A percentile compares a stretch with the other conserved stretches of the same genome.
Evolutionary conservation across 2,797 vertebrate genomes (phyloP).

Genomic region (Anabacerthia variegaticeps): DNA sequence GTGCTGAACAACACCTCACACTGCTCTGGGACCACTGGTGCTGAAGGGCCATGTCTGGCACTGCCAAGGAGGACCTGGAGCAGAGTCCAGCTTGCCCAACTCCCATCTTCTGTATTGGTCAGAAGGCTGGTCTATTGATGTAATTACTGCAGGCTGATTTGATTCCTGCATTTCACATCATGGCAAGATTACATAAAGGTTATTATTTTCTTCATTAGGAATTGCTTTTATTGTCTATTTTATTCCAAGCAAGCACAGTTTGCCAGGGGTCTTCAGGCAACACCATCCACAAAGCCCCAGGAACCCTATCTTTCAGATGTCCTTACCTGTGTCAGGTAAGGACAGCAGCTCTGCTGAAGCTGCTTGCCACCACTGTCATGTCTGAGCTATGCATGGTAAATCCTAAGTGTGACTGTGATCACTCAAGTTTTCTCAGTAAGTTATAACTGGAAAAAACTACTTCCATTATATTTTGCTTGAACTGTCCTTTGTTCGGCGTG

Average conservation of each 20-base stretch:
- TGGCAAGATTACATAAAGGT: not conserved
- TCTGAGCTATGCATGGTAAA: not conserved
- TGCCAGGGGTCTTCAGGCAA: not conserved
- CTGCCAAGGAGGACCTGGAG: not conserved
- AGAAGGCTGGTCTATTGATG: not conserved
- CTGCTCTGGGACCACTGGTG: not conserved
- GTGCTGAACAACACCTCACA: not conserved
- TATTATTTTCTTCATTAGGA: not conserved
- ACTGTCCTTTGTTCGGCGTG: not conserved
- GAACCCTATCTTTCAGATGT: not conserved
- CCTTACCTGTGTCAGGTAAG: not conserved
- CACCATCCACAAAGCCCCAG: not conserved
- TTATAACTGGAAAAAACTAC: not conserved
- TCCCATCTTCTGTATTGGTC: not conserved
- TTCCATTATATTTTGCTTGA: not conserved
- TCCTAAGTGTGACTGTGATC: not conserved
- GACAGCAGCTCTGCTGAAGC: not conserved
- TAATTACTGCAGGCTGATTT: accelerated
- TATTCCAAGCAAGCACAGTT: not conserved
- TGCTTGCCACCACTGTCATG: not conserved
- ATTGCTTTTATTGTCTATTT: not conserved
- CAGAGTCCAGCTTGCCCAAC: not conserved
- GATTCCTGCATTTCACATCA: not conserved
- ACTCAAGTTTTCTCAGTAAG: not conserved
- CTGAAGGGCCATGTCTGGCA: no score